These are phyloP conservation scores for Teleogryllus oceanicus DNA, from an alignment of 2,888 invertebrate species.

Conservation along the genomic window DNA sequence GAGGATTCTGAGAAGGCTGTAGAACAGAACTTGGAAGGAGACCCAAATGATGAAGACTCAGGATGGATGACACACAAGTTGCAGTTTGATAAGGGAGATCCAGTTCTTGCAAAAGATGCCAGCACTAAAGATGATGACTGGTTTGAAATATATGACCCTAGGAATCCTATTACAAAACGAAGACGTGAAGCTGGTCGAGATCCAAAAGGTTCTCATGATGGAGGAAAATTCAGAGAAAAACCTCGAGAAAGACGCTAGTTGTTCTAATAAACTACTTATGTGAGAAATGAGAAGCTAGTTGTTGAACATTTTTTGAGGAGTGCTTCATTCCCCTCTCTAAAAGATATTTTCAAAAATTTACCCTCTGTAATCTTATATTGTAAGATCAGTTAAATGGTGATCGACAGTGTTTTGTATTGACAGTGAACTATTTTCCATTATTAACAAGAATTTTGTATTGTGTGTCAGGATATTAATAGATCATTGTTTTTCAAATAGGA, in stretches of 20 bases:
- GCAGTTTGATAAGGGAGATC: constrained; percentile 63
- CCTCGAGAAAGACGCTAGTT: not conserved
- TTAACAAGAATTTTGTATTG: no score
- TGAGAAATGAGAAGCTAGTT: no score
- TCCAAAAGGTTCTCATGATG: not conserved
- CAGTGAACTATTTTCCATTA: no score
- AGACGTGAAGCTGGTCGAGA: constrained; percentile 61
- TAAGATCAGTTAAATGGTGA: no score
- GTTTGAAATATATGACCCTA: constrained; percentile 94
- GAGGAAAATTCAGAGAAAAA: not conserved
- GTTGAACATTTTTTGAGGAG: no score
- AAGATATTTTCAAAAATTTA: no score
- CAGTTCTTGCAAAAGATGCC: constrained; percentile 84
- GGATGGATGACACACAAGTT: constrained; percentile 62
- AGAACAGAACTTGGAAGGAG: constrained; percentile 44
- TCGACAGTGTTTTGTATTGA: no score
- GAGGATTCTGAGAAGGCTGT: constrained; percentile 46
- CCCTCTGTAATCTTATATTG: no score
- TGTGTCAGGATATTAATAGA: no score
- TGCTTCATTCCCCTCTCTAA: no score
- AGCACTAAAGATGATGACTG: constrained; percentile 90
- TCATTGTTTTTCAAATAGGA: no score
- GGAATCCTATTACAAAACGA: constrained; percentile 90
- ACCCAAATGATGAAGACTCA: constrained; percentile 44
- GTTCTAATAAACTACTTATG: no score